Evolutionary conservation across 2,888 invertebrate species (phyloP), one percentile per base, ranked within the genome.

Genomic region (Orthosia incerta): DNA sequence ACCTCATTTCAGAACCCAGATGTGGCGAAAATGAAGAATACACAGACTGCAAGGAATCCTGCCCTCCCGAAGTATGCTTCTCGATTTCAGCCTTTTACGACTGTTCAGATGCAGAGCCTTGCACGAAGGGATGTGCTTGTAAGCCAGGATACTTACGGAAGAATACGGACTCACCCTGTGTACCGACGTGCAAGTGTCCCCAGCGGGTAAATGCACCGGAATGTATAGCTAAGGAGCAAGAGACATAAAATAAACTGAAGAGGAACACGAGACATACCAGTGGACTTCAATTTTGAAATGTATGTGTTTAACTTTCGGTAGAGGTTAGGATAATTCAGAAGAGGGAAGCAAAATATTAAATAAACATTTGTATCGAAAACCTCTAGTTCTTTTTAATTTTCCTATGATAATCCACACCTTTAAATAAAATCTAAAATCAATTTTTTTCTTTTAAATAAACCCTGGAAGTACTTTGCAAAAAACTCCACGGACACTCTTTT

Each of bases 31-130:
- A 90, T 61, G 89, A 91, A 79, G 81, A 79, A 5, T 89, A 84
- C 59, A 82, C 76, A 16, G 48, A 71, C 13, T 88, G 88, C 70
- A 86, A 83, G 55, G 56, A 20, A 56, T 60, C 82, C 5, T 91
- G 91, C 59, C 90, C 90, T 9, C 89, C 89, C 0, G 87, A 90
- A 60, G 59, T 72, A 0, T 91, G 91, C 64, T 39, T 78, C 13
- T 80, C 87, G 1, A 68, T 89, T 0, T 15, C 74, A 0, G 86
- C 88, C 16, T 76, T 59, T 31, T 85, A 57, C 45, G 77, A 78
- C 18, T 91, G 91, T 60, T 64, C 45, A 16, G 46, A 48, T 11
- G 56, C 71, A 39, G 45, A 51, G 5, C 53, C 62, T 11, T 80
- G 80, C 60, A 45, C 67, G 11, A 81, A 84, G 3, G 88, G 90